Evolutionary conservation across 1,140 invertebrate genomes (phyloP).

Genomic region (Macrobrachium nipponense): DNA sequence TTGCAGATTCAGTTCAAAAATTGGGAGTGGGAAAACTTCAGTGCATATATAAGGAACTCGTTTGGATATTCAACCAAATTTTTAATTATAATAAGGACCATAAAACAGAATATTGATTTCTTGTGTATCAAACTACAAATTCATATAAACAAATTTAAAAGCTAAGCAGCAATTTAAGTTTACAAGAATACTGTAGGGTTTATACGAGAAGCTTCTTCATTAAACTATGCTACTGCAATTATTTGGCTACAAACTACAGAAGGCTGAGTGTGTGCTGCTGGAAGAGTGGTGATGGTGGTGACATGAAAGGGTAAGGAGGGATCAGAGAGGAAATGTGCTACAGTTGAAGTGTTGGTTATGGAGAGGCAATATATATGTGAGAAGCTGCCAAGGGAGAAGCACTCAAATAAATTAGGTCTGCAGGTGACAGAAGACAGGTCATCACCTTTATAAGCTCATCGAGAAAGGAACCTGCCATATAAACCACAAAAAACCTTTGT

Average conservation of each 20-base stretch:
- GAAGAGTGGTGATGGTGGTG: neutral
- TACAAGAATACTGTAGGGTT: slow-evolving; percentile 12
- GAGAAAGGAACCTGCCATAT: too few species aligned
- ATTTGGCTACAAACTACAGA: slow-evolving; percentile 41
- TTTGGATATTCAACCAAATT: too few species aligned
- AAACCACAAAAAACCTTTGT: too few species aligned
- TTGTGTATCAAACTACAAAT: slow-evolving; percentile 7
- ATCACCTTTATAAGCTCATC: too few species aligned
- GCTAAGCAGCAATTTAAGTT: slow-evolving; percentile 15
- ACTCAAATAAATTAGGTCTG: too few species aligned
- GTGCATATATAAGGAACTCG: too few species aligned
- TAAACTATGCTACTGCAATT: slow-evolving; percentile 25
- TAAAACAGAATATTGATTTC: too few species aligned
- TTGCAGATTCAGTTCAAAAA: too few species aligned
- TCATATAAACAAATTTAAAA: slow-evolving; percentile 13
- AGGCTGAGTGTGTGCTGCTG: slow-evolving; percentile 27
- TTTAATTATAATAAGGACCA: too few species aligned
- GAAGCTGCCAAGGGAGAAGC: slow-evolving; percentile 4
- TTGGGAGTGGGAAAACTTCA: too few species aligned
- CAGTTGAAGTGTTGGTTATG: neutral
- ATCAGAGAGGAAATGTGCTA: neutral
- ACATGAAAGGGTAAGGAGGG: neutral
- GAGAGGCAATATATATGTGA: neutral
- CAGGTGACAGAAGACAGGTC: too few species aligned
- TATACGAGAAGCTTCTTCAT: slow-evolving; percentile 17